Evolutionary conservation across 2,797 vertebrate species (phyloP), one percentile per base, ranked within the genome.

Genomic region (Gambelia wislizenii): DNA sequence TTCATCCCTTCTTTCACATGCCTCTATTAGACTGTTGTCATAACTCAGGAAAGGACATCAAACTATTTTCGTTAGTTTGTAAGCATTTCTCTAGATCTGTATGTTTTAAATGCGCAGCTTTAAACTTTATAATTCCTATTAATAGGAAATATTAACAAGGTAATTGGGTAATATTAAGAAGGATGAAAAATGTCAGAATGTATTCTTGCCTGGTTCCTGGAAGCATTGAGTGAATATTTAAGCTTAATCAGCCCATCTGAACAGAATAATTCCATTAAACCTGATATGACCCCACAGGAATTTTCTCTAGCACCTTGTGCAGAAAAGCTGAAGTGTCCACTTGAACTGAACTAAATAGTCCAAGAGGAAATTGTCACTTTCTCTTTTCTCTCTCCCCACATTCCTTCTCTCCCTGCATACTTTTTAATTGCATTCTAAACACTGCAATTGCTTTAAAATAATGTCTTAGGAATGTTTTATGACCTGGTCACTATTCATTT

Each of bases 241-340:
- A 86, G 20, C 44, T 67, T 78, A 74, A 59, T 54, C 8, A 87
- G 56, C 16, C 56, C 20, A 85, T 85, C 33, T 33, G 61, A 85
- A 52, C 77, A 81, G 42, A 80, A 64, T 4, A 81, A 49, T 61
- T 72, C 52, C n/a, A 75, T 89, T 74, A 64, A 81, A 74, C 64
- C n/a, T 64, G 69, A 33, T 52, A 18, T 27, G 20, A 67, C 36
- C 44, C 39, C 42, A 49, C n/a, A 49, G 56, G n/a, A 56, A 42
- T 9, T 89, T 85, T 79, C 64, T 69, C 49, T 84, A 54, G 47
- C 2, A 49, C 8, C 87, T 81, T 85, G 42, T 52, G 16, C 27
- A 52, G 22, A 16, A 27, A 33, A 72, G 20, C 52, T 33, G 10
- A 36, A 89, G 20, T n/a, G 8, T 49, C 77, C 3, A 61, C 81